Evolutionary conservation across 2,113 vertebrate genomes (phyloP).

Genomic region (Okapia johnstoni): DNA sequence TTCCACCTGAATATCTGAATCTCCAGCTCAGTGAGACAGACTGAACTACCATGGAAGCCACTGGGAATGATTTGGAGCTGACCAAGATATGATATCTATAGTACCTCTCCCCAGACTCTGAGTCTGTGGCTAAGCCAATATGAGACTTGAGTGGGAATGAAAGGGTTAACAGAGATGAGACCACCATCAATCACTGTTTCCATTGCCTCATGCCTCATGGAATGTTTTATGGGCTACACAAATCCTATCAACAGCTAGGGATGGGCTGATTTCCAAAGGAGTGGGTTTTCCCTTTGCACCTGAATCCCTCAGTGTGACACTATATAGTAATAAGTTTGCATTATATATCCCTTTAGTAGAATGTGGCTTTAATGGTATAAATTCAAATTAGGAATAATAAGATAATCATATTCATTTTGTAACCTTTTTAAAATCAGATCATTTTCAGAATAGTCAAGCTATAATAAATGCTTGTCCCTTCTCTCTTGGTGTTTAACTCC

Average conservation of each 20-base stretch:
- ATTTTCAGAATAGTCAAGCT: slow-evolving; percentile 2
- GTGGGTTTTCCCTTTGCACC: background rate
- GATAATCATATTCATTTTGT: background rate
- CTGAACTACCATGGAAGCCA: background rate
- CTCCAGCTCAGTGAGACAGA: background rate
- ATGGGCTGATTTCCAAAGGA: background rate
- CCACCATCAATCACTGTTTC: background rate
- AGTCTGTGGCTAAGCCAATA: background rate
- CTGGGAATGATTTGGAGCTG: background rate
- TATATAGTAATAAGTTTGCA: background rate
- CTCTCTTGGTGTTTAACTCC: background rate
- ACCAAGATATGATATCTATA: background rate
- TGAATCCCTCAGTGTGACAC: background rate
- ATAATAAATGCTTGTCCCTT: background rate
- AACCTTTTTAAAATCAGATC: background rate
- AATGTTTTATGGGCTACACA: background rate
- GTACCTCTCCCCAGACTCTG: background rate
- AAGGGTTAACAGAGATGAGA: background rate
- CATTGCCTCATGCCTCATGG: background rate
- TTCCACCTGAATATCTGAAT: background rate
- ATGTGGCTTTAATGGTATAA: background rate
- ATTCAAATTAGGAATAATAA: background rate
- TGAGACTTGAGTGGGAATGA: background rate
- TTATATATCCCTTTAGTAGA: background rate
- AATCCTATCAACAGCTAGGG: background rate